Evolutionary conservation across 2,888 invertebrate species (phyloP), one percentile per base, ranked within the genome.

Genomic region (Laothoe populi): DNA sequence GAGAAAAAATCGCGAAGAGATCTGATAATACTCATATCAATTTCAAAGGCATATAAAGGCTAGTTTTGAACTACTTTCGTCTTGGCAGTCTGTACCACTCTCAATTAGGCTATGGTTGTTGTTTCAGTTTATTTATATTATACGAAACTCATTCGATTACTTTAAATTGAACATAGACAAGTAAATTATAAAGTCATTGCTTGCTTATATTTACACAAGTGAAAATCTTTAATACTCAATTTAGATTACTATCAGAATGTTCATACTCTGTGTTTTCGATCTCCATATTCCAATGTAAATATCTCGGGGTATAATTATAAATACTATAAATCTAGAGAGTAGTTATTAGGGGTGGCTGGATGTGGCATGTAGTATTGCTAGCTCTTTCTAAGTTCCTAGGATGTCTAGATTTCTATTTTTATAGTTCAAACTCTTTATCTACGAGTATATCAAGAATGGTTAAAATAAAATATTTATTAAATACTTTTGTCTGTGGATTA

Each of bases 331-430:
- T 60, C 38, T 23, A 11, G 11, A 53, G 19, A 53, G 53, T 40
- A 21, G 60, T 60, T 42, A 60, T 40, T 53, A 42, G 31, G 49
- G 53, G 53, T 61, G 57, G 57, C 48, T 26, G 35, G 16, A 16
- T 4, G 10, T 19, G 35, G 53, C 35, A 49, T 16, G 16, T 31
- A 19, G 53, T 19, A 35, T 53, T 53, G 35, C 35, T 11, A 35
- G 53, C 8, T 31, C 11, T 53, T 19, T 1, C 11, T 11, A 19
- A 35, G 1, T 13, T 31, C 53, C 19, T 53, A 53, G 19, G 31
- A 53, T 19, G 19, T 31, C 53, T 53, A 4, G 19, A 19, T 53
- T 48, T 21, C 19, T n/a, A n/a, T n/a, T n/a, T n/a, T n/a, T n/a
- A n/a, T n/a, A n/a, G n/a, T n/a, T n/a, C n/a, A n/a, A n/a, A n/a